These are phyloP conservation scores for Sesamia nonagrioides DNA, from an alignment of 1,140 invertebrate species.

Conservation along the genomic window DNA sequence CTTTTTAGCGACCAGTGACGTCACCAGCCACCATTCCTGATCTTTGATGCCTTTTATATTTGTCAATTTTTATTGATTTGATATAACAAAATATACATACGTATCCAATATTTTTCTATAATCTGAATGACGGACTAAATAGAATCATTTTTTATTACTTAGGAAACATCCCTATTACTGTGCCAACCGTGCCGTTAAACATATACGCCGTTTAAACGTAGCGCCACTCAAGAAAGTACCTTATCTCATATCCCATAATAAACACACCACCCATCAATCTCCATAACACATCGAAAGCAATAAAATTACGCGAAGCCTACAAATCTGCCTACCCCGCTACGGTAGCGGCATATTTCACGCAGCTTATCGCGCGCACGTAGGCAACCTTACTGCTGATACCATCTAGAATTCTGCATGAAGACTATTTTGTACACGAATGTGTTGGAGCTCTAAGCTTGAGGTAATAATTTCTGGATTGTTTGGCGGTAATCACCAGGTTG, in stretches of 20 bases:
- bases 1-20: too few species aligned
- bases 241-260: neutral
- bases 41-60: too few species aligned
- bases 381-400: conserved; percentile 21
- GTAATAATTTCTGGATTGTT: neutral
- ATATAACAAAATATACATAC: too few species aligned
- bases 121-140: too few species aligned
- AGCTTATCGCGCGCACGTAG: neutral
- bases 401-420: conserved; percentile 15
- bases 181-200: too few species aligned
- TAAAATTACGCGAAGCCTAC: conserved; percentile 22
- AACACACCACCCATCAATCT: conserved; percentile 9
- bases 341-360: conserved; percentile 3
- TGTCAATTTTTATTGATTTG: too few species aligned
- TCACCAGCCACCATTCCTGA: too few species aligned
- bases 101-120: too few species aligned
- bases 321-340: conserved; percentile 4
- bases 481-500: neutral
- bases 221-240: too few species aligned
- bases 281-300: conserved; percentile 3
- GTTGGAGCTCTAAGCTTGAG: neutral
- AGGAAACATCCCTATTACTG: too few species aligned
- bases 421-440: conserved; percentile 25
- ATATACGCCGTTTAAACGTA: too few species aligned
- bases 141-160: too few species aligned